A percentile compares a stretch with the other conserved stretches of the same genome.
Evolutionary conservation across 2,888 invertebrate species (phyloP).

Genomic region (Brachyopa scutellaris): DNA sequence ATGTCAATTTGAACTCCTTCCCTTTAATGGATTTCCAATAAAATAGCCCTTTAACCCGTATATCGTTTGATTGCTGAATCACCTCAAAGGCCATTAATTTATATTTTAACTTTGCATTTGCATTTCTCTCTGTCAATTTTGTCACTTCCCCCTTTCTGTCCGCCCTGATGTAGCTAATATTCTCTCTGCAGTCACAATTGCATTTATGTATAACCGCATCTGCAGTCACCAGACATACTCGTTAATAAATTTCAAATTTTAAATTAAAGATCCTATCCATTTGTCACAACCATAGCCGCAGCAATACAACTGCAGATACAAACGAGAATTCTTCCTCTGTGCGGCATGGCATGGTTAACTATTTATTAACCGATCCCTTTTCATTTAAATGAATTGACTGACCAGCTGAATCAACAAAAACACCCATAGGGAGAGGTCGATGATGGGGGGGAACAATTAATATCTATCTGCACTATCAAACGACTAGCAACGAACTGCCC

Average conservation of each 20-base stretch:
- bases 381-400: conserved; percentile 59
- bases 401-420: conserved; percentile 66
- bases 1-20: too few species aligned
- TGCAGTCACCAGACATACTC: too few species aligned
- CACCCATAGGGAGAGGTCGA: conserved; percentile 11
- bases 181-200: conserved; percentile 9
- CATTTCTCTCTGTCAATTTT: conserved; percentile 3
- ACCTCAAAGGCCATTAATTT: conserved; percentile 28
- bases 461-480: conserved; percentile 31
- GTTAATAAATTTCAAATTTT: conserved; percentile 62
- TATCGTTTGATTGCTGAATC: conserved; percentile 13
- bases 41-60: conserved; percentile 10
- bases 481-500: conserved; percentile 1
- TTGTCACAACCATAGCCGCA: conserved; percentile 37
- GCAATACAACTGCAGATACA: conserved; percentile 34
- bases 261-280: conserved; percentile 56
- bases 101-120: conserved; percentile 4
- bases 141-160: not conserved
- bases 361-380: conserved; percentile 67
- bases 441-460: conserved; percentile 65
- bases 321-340: conserved; percentile 5
- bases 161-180: not conserved
- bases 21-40: not conserved
- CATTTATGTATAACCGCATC: too few species aligned
- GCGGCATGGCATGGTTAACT: conserved; percentile 9